Evolutionary conservation across 2,113 vertebrate species (phyloP).

Genomic region (Takifugu bimaculatus): DNA sequence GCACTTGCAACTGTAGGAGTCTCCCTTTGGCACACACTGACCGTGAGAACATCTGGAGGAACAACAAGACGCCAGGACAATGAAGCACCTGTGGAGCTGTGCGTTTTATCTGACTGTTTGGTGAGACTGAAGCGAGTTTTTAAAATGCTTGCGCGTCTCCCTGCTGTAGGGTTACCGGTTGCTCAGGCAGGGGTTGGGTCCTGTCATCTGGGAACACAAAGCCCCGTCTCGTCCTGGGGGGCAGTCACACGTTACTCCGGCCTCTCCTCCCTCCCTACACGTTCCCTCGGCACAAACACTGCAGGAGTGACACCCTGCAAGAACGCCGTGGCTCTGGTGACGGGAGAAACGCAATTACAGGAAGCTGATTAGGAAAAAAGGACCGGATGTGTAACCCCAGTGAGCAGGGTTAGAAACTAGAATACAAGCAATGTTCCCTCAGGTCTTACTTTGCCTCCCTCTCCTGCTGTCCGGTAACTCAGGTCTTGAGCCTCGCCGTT

Average conservation of each 20-base stretch:
- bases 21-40: slow-evolving; percentile 73
- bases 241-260: slow-evolving; percentile 89
- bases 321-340: slow-evolving; percentile 68
- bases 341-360: background rate
- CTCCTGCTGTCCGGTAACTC: slow-evolving; percentile 72
- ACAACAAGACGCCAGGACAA: background rate
- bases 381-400: too few species aligned
- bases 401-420: background rate
- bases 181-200: slow-evolving; percentile 77
- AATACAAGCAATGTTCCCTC: background rate
- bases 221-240: slow-evolving; percentile 83
- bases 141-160: background rate
- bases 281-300: slow-evolving; percentile 89
- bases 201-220: slow-evolving; percentile 83
- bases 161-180: slow-evolving; percentile 75
- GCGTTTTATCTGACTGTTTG: too few species aligned
- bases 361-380: background rate
- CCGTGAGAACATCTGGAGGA: slow-evolving; percentile 85
- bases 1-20: slow-evolving; percentile 86
- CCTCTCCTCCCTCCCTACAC: slow-evolving; percentile 85
- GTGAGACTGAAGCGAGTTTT: too few species aligned
- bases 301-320: slow-evolving; percentile 91
- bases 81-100: background rate
- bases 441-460: slow-evolving; percentile 60
- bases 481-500: slow-evolving; percentile 93